Evolutionary conservation across 2,113 vertebrate species (phyloP).

Genomic region (Meriones unguiculatus): DNA sequence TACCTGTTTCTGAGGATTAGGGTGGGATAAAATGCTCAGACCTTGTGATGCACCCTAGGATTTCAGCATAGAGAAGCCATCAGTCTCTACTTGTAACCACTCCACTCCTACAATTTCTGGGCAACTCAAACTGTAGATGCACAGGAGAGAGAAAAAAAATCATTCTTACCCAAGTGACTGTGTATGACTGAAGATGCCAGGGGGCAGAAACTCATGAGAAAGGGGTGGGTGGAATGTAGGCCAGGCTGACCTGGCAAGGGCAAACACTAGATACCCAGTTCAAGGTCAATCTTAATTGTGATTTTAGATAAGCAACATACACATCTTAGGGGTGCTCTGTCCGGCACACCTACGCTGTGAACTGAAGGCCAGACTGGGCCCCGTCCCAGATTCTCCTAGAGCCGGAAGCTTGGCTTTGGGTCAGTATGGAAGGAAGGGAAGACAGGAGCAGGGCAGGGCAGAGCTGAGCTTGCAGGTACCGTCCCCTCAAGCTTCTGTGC

Average conservation of each 20-base stretch:
- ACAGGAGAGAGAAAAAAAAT: background rate
- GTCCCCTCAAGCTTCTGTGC: constrained; percentile 7
- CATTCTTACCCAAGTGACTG: background rate
- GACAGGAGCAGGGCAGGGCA: background rate
- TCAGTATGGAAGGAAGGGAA: background rate
- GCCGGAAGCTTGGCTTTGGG: background rate
- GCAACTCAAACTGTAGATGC: background rate
- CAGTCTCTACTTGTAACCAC: background rate
- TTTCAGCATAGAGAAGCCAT: background rate
- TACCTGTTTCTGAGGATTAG: background rate
- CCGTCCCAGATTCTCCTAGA: background rate
- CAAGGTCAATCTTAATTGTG: background rate
- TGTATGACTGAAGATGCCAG: background rate
- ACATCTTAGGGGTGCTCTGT: background rate
- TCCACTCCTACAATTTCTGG: background rate
- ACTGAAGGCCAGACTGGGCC: background rate
- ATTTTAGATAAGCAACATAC: background rate
- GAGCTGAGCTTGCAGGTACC: background rate
- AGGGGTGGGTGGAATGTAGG: background rate
- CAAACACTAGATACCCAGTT: background rate
- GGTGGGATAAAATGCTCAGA: background rate
- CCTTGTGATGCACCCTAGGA: background rate
- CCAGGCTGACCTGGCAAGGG: background rate
- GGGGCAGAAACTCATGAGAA: background rate
- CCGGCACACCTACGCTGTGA: background rate